These are phyloP conservation scores for Nymphalis io DNA, from an alignment of 1,140 invertebrate genomes.

Conservation along the genomic window DNA sequence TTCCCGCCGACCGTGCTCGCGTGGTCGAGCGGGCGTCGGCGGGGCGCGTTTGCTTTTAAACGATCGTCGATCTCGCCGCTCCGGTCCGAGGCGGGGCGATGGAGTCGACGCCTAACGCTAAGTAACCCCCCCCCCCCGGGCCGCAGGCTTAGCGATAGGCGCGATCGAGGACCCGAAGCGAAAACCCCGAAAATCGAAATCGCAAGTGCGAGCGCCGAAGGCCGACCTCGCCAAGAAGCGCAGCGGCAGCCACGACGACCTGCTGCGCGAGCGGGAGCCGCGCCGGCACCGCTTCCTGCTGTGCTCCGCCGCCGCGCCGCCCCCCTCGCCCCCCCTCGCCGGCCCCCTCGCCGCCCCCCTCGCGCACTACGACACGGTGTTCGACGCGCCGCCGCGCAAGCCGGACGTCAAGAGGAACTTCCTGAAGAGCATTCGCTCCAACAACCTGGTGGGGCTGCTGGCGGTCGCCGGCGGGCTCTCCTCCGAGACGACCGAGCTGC, in stretches of 20 bases:
- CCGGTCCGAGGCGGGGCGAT: too few relatives aligned
- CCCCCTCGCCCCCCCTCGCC: constrained; percentile 53
- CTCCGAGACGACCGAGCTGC: constrained; percentile 63
- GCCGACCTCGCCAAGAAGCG: constrained; percentile 51
- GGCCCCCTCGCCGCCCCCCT: constrained; percentile 46
- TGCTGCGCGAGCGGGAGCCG: constrained; percentile 37
- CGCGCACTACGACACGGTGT: constrained; percentile 65
- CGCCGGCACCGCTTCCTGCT: constrained; percentile 53
- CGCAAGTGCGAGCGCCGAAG: constrained; percentile 50
- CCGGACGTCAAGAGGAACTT: constrained; percentile 58
- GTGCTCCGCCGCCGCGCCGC: constrained; percentile 57
- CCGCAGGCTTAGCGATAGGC: constrained; percentile 1
- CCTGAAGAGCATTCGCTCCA: constrained; percentile 61
- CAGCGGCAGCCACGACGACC: constrained; percentile 66
- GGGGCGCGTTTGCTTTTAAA: too few relatives aligned
- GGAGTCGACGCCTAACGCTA: neutral
- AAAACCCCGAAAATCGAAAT: constrained; percentile 61
- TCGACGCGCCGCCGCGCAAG: constrained; percentile 43
- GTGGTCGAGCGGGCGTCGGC: too few relatives aligned
- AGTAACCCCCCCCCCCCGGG: neutral
- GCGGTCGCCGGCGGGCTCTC: constrained; percentile 52
- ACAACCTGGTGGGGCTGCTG: constrained; percentile 61
- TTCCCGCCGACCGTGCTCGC: too few relatives aligned
- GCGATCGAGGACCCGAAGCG: constrained; percentile 46
- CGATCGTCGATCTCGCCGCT: too few relatives aligned